Base-by-base conservation (phyloP, 2,888 invertebrate genomes). In the Cosmopolites sordidus region DNA sequence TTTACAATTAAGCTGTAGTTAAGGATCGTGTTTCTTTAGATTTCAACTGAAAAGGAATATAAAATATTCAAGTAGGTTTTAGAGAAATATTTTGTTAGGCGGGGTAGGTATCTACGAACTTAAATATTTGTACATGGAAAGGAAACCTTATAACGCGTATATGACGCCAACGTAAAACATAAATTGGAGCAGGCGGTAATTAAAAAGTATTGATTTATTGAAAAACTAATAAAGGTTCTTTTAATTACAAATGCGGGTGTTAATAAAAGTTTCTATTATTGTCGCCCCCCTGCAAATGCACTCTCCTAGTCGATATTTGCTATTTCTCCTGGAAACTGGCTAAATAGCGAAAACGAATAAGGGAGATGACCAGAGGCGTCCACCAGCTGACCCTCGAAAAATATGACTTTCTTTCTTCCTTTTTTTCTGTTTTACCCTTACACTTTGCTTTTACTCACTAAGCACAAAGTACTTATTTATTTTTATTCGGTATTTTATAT, bases 321-420 rank as follows among this genome's bases (percentile, higher is more conserved):
- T 60, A 67, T 69, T 68, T 68, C 67, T 67, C 65, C 54, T 66
- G 60, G 64, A 69, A 70, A 68, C 66, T 66, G 60, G 62, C 66
- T 60, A 66, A 67, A 66, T 65, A 53, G 56, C 43, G 42, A 49
- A 49, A 56, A 48, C 46, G 29, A 16, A 55, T 54, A 52, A 43
- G 50, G 43, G 52, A 40, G 42, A 30, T 42, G 37, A 43, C 18
- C 50, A 50, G 50, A n/a, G 50, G 44, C 50, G 50, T 44, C 16
- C 18, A 16, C 8, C 4, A 22, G 11, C 17, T 40, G 15, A 16
- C 40, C 40, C 16, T 16, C 40, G 17, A 40, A 40, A 40, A 40
- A 16, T 3, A 14, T 12, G 4, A 6, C 33, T 12, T n/a, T 33
- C 11, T 11, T 3, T 33, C 33, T 33, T 4, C n/a, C 33, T 3